Percentiles rank a stretch among this genome's conserved stretches.
Conservation (phyloP, 2,888 invertebrate species). For the Gari tellinella region DNA sequence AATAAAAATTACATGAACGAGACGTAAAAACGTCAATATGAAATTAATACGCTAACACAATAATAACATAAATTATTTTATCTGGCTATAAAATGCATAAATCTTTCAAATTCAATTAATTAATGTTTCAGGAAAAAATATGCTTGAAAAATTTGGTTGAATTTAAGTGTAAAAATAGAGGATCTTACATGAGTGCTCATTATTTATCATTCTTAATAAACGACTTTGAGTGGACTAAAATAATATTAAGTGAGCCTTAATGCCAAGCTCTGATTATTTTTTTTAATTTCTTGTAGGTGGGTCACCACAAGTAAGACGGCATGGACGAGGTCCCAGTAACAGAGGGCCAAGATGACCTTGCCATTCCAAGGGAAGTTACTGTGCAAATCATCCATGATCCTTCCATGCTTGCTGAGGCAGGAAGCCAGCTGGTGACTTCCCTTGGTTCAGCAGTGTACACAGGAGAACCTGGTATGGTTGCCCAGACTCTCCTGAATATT, state of each 20-base stretch:
- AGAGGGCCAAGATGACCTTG: not conserved
- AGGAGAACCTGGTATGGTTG: conserved; percentile 30
- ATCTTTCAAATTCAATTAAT: too few relatives aligned
- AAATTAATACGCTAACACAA: too few relatives aligned
- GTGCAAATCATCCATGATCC: conserved; percentile 15
- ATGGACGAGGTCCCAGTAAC: conserved; percentile 1
- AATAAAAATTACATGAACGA: too few relatives aligned
- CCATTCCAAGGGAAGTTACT: conserved; percentile 8
- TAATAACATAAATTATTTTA: too few relatives aligned
- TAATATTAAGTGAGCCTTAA: too few relatives aligned
- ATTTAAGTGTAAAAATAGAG: too few relatives aligned
- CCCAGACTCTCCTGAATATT: conserved; percentile 43
- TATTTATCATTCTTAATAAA: not conserved
- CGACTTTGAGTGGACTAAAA: not conserved
- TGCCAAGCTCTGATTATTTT: not conserved
- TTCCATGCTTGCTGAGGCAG: conserved; percentile 3
- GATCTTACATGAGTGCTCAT: too few relatives aligned
- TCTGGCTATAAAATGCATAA: too few relatives aligned
- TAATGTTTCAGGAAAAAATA: too few relatives aligned
- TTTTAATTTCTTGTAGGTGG: not conserved
- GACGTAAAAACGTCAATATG: too few relatives aligned
- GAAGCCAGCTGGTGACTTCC: conserved; percentile 13
- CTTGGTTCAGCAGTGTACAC: not conserved
- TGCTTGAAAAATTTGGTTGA: too few relatives aligned
- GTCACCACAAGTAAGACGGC: not conserved